Conservation (phyloP, 2,113 vertebrate genomes). For the Centropristis striata region DNA sequence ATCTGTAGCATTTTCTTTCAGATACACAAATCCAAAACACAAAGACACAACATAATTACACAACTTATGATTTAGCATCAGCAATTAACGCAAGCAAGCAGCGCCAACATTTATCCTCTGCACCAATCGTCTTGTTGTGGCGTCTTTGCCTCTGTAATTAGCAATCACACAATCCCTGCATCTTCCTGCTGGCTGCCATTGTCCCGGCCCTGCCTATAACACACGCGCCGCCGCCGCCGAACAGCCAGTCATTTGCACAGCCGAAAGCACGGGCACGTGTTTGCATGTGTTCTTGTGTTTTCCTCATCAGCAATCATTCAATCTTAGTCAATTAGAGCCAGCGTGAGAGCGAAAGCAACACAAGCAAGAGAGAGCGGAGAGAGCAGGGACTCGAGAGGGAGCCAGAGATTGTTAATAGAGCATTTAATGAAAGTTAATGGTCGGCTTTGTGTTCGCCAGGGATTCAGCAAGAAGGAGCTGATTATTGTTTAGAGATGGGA, state of each 20-base stretch:
- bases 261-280: conserved; percentile 8
- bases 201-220: conserved; percentile 31
- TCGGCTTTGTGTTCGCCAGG: conserved; percentile 37
- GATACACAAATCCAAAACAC: conserved; percentile 22
- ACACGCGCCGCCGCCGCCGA: not conserved
- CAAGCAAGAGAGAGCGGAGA: conserved; percentile 8
- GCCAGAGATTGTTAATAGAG: conserved; percentile 59
- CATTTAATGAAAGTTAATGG: conserved; percentile 75
- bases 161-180: conserved; percentile 62
- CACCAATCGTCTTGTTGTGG: conserved; percentile 61
- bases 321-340: conserved; percentile 65
- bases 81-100: conserved; percentile 54
- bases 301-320: conserved; percentile 69
- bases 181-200: conserved; percentile 51
- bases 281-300: conserved; percentile 38
- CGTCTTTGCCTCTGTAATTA: conserved; percentile 69
- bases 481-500: conserved; percentile 46
- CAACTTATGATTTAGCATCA: conserved; percentile 60
- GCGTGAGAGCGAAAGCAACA: conserved; percentile 41
- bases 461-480: conserved; percentile 36
- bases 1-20: conserved; percentile 29
- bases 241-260: conserved; percentile 11
- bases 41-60: conserved; percentile 53
- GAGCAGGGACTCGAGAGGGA: conserved; percentile 19
- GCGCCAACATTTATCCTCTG: conserved; percentile 53